Evolutionary conservation across 2,888 invertebrate genomes (phyloP).

Genomic region (Drosophila kambysellisi): DNA sequence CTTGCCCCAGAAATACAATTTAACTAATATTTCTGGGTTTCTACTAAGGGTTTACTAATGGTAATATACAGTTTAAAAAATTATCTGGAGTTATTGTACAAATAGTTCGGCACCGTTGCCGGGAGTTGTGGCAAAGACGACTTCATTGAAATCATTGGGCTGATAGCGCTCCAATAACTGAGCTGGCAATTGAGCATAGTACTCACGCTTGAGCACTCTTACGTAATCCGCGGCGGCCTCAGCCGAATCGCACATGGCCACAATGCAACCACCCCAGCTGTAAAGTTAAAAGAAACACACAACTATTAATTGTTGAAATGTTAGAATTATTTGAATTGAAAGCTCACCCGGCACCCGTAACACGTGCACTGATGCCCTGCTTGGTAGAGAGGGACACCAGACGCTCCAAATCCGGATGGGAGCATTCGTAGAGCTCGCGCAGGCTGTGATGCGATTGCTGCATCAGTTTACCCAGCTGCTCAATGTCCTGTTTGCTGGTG

Average conservation of each 20-base stretch:
- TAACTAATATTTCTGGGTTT: slow-evolving; percentile 11
- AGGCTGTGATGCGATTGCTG: slow-evolving; percentile 95
- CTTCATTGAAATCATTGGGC: slow-evolving; percentile 85
- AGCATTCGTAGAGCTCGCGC: slow-evolving; percentile 95
- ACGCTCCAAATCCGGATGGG: slow-evolving; percentile 93
- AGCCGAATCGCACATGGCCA: slow-evolving; percentile 88
- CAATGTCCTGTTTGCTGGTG: slow-evolving; percentile 61
- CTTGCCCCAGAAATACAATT: background rate
- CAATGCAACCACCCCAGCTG: slow-evolving; percentile 98
- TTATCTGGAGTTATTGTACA: slow-evolving; percentile 40
- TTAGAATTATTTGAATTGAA: background rate
- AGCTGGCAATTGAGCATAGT: slow-evolving; percentile 87
- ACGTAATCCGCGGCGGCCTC: slow-evolving; percentile 89
- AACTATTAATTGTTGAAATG: background rate
- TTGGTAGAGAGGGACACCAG: slow-evolving; percentile 91
- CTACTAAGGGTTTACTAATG: slow-evolving; percentile 35
- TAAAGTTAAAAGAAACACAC: background rate
- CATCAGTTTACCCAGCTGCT: slow-evolving; percentile 92
- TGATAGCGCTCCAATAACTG: slow-evolving; percentile 85
- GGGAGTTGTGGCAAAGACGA: slow-evolving; percentile 89
- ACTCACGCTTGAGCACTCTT: slow-evolving; percentile 88
- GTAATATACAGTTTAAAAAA: slow-evolving; percentile 38
- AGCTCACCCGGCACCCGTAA: slow-evolving; percentile 96
- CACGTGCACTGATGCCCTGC: slow-evolving; percentile 91
- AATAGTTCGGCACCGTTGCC: slow-evolving; percentile 83